Base-by-base conservation (phyloP, 2,797 vertebrate genomes). In the Urophycis tenuis region DNA sequence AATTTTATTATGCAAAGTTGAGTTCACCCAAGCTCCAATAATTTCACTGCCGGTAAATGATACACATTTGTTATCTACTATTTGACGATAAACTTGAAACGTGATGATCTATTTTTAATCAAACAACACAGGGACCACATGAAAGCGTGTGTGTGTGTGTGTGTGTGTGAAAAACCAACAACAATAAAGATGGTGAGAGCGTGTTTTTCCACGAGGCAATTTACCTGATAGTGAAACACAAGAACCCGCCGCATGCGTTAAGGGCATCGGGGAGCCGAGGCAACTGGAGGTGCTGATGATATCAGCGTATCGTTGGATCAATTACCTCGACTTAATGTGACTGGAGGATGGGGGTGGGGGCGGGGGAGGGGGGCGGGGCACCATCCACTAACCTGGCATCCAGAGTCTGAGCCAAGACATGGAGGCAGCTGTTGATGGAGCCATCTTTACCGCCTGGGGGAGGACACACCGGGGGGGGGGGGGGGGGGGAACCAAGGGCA, bases 351-450 rank as follows among this genome's bases (percentile, higher is more conserved):
- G 77, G 83, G 6, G 12, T 74, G 74, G 31, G 80, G 39, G 83
- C 77, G 10, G 3, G 82, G 82, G 77, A 29, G 67, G 67, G 72
- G 75, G 75, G 84, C 81, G 75, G 75, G 84, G 82, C 85, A 88
- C 85, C 83, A 86, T 87, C 81, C 82, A 88, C 85, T 80, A 95
- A 98, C 97, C 96, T 96, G 0, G 93, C 94, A 93, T 99, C 96
- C 91, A 99, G 92, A 74, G 95, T 94, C 84, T 95, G 95, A 75
- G 96, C 95, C 92, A 99, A 87, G 84, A 95, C 94, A 82, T 93
- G 93, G 81, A 98, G 95, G 86, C 96, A 97, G 91, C 94, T 96
- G 82, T 94, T 93, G 85, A 97, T 93, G 71, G 94, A 93, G 0
- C 93, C 91, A 29, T 92, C 92, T 87, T 97, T 95, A 0, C 93